phyloP scores from a whole-genome alignment of 1,140 invertebrate species.

The Trichonephila clavata region DNA sequence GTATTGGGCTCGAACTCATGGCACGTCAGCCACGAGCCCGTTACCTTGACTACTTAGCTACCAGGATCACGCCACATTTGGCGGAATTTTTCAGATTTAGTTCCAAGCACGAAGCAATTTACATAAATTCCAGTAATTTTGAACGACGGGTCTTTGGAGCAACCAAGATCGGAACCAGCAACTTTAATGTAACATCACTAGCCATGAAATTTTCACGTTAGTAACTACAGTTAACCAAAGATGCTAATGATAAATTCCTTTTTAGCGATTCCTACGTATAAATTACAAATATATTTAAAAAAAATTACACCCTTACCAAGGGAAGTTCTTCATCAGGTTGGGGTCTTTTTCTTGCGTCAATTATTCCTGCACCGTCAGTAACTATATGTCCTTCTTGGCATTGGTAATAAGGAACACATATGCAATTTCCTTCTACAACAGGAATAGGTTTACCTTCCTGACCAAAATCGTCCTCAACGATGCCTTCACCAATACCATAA shows the following conservation, averaged over 20 bases:
- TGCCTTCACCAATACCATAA: neutral
- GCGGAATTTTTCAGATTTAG: too few relatives aligned
- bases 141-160: neutral
- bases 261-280: too few relatives aligned
- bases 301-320: conserved; percentile 19
- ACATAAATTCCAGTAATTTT: neutral
- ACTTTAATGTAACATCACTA: too few relatives aligned
- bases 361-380: conserved; percentile 87
- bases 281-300: too few relatives aligned
- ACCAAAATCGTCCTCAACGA: neutral
- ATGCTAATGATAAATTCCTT: too few relatives aligned
- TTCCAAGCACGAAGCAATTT: neutral
- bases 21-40: too few relatives aligned
- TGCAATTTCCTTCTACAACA: conserved; percentile 75
- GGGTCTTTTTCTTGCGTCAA: conserved; percentile 85
- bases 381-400: conserved; percentile 87
- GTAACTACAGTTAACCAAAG: too few relatives aligned
- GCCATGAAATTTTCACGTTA: too few relatives aligned
- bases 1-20: too few relatives aligned
- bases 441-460: conserved; percentile 32
- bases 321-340: conserved; percentile 63
- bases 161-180: neutral
- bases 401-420: conserved; percentile 85
- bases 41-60: too few relatives aligned
- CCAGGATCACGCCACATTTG: too few relatives aligned